Base-by-base conservation (phyloP, 1,140 invertebrate genomes). In the Oncopeltus fasciatus region DNA sequence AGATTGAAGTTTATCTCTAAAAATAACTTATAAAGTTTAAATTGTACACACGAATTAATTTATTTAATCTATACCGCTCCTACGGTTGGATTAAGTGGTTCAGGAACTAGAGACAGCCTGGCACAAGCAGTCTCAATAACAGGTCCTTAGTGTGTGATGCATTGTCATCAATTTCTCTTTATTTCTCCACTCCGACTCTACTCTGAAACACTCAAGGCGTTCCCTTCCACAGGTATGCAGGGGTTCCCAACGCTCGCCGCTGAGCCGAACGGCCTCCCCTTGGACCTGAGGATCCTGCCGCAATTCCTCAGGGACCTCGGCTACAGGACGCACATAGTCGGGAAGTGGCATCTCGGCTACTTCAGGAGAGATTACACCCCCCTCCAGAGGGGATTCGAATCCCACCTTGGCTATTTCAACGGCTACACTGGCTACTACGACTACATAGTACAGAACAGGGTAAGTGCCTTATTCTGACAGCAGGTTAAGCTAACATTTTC, bases 301-400 rank as follows among this genome's bases (percentile, higher is more conserved):
- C 67, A 82, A 66, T 75, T 77, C 59, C 68, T 83, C 12, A 75
- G 75, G 62, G 76, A 83, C 26, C 64, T 86, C 69, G 73, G 83
- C 69, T 87, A 87, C 69, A 71, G 72, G 1, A 85, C 83, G 0
- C 80, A 81, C 70, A 72, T 84, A 18, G 75, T 87, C 43, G 85
- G 86, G 27, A 88, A 87, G 74, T 86, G 84, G 84, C 81, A 85
- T 64, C 70, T 84, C 27, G 84, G 84, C 0, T 80, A 79, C 66
- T 79, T 78, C 51, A 75, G 76, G n/a, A 75, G 72, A 59, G 75
- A 79, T 31, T 80, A 83, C 59, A 80, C 79, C 2, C 84, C 84
- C 2, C 75, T 77, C 9, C 69, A 74, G 29, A 72, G 83, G 53
- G 84, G 84, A 1, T 86, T 86, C 67, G 81, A 86, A 65, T 76